A percentile compares a stretch with the other conserved stretches of the same genome.
phyloP scores from a whole-genome alignment of 2,888 invertebrate genomes.

The Dinocampus coccinellae region DNA sequence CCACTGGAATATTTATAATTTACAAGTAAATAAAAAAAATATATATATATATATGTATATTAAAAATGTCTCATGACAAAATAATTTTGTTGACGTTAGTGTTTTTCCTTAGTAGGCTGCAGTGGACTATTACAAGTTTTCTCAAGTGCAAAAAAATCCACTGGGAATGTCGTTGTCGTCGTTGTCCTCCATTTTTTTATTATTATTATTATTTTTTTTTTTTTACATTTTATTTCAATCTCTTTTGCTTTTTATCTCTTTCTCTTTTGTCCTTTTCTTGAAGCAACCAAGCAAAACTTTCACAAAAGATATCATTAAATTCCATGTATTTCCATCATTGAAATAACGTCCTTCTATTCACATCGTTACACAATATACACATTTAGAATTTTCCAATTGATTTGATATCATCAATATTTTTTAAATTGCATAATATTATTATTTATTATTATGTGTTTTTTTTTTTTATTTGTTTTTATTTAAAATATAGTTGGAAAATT shows the following conservation, averaged over 20 bases:
- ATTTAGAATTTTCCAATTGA: too few species aligned
- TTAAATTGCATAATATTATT: neutral
- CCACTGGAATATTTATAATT: too few species aligned
- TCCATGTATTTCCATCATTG: neutral
- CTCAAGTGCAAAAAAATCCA: constrained; percentile 5
- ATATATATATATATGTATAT: neutral
- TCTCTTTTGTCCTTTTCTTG: constrained; percentile 8
- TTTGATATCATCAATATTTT: too few species aligned
- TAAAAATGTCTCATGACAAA: neutral
- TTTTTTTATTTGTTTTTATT: neutral
- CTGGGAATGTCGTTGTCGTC: constrained; percentile 5
- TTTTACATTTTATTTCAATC: too few species aligned
- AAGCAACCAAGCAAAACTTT: constrained; percentile 34
- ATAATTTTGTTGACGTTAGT: constrained; percentile 6
- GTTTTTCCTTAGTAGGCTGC: neutral
- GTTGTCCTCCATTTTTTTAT: neutral
- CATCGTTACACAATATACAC: neutral
- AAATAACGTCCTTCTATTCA: neutral
- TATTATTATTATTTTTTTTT: too few species aligned
- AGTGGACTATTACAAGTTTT: constrained; percentile 11
- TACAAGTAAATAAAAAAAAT: constrained; percentile 59
- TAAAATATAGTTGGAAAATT: neutral
- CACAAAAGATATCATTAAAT: constrained; percentile 26
- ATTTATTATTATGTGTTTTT: neutral
- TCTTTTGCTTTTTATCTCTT: too few species aligned